Conservation (phyloP, 2,888 invertebrate species). For the Stenchaetothrips biformis region DNA sequence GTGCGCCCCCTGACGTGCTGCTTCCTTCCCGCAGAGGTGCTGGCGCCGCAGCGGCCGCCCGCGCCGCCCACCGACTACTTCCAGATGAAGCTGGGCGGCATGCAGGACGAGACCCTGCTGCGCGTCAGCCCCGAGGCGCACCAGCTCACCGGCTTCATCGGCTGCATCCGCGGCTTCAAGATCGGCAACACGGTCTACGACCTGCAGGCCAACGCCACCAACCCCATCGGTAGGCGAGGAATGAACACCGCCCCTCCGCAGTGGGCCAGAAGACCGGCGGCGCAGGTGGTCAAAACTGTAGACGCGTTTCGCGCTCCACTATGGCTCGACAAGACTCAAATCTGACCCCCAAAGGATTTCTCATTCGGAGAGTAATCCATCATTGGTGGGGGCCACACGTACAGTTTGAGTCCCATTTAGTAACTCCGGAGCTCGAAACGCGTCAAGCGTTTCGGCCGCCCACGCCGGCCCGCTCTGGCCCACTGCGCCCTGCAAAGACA, state of each 20-base stretch:
- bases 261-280: too few species aligned
- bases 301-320: too few species aligned
- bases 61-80: conserved; percentile 86
- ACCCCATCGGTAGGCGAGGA: conserved; percentile 30
- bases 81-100: conserved; percentile 78
- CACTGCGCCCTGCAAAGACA: too few species aligned
- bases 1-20: neutral
- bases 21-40: conserved; percentile 60
- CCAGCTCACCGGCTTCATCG: conserved; percentile 63
- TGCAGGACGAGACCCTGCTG: conserved; percentile 67
- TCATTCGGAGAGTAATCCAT: too few species aligned
- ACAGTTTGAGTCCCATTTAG: too few species aligned
- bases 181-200: conserved; percentile 77
- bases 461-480: neutral
- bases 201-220: conserved; percentile 44
- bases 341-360: too few species aligned
- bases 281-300: too few species aligned
- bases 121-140: conserved; percentile 49
- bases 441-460: neutral
- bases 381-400: too few species aligned
- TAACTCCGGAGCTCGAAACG: too few species aligned
- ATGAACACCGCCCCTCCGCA: neutral
- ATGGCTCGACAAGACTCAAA: too few species aligned
- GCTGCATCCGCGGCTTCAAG: conserved; percentile 81
- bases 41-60: conserved; percentile 82